Conservation (phyloP, 2,797 vertebrate genomes). For the Margarornis squamiger region DNA sequence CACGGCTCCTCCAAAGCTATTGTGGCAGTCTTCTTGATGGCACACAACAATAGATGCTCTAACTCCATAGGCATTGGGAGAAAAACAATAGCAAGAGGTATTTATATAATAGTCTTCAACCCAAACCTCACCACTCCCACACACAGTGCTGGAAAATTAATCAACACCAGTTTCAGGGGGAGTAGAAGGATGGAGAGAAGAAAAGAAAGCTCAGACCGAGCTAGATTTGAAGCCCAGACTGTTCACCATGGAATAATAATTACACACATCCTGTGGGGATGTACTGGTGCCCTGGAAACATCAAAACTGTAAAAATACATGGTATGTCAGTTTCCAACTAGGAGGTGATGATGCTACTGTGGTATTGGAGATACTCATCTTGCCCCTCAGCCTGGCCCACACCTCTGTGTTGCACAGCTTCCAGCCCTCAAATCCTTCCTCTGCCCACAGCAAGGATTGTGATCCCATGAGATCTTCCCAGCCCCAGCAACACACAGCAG, state of each 20-base stretch:
- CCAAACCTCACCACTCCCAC: neutral
- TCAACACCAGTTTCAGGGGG: neutral
- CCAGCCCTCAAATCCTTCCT: neutral
- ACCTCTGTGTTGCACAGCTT: neutral
- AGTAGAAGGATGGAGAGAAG: neutral
- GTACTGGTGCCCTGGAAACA: neutral
- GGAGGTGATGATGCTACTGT: neutral
- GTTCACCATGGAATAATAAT: fast-evolving
- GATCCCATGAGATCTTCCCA: neutral
- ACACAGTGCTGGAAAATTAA: neutral
- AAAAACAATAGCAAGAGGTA: neutral
- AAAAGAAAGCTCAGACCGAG: neutral
- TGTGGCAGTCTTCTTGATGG: neutral
- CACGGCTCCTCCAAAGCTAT: neutral
- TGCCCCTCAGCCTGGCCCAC: neutral
- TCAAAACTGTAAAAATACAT: neutral
- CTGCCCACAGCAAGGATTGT: neutral
- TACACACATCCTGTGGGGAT: fast-evolving
- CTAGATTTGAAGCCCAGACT: neutral
- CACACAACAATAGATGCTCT: neutral
- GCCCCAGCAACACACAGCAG: neutral
- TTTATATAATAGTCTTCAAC: neutral
- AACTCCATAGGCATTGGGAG: neutral
- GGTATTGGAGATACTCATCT: neutral
- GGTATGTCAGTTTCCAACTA: neutral